Evolutionary conservation across 2,113 vertebrate species (phyloP).

Genomic region (Apteryx owenii): DNA sequence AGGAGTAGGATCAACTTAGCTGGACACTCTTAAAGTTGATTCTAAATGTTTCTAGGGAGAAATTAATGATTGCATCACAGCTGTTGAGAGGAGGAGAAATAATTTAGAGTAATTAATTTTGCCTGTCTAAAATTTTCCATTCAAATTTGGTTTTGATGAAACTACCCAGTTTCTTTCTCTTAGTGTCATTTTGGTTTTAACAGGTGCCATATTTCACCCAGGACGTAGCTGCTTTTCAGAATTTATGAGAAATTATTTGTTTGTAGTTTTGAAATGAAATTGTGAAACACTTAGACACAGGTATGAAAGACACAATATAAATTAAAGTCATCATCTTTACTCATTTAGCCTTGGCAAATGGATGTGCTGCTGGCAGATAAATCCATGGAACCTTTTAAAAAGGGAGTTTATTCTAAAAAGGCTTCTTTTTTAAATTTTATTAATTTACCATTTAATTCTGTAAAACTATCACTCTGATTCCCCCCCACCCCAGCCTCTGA

Average conservation of each 20-base stretch:
- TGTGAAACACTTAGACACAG: not conserved
- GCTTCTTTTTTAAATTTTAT: not conserved
- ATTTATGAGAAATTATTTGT: not conserved
- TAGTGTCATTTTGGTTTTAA: not conserved
- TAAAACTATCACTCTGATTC: not conserved
- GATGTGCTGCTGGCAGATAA: not conserved
- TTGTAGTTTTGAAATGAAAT: conserved; percentile 21
- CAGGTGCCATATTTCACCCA: not conserved
- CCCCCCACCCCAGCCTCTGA: not conserved
- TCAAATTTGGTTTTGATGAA: not conserved
- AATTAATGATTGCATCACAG: conserved; percentile 39
- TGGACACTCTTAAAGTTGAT: not conserved
- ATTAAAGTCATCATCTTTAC: not conserved
- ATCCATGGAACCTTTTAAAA: not conserved
- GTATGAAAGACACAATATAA: not conserved
- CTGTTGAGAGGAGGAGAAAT: conserved; percentile 24
- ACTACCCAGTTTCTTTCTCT: not conserved
- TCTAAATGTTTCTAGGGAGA: conserved; percentile 7
- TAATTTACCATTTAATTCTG: not conserved
- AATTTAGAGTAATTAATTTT: not conserved
- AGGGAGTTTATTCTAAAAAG: not conserved
- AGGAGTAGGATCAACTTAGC: not conserved
- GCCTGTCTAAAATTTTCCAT: not conserved
- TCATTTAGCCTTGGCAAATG: not conserved
- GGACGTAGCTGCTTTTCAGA: not conserved